These are phyloP conservation scores for Alviniconcha strummeri DNA, from an alignment of 2,888 invertebrate species.

Conservation along the genomic window DNA sequence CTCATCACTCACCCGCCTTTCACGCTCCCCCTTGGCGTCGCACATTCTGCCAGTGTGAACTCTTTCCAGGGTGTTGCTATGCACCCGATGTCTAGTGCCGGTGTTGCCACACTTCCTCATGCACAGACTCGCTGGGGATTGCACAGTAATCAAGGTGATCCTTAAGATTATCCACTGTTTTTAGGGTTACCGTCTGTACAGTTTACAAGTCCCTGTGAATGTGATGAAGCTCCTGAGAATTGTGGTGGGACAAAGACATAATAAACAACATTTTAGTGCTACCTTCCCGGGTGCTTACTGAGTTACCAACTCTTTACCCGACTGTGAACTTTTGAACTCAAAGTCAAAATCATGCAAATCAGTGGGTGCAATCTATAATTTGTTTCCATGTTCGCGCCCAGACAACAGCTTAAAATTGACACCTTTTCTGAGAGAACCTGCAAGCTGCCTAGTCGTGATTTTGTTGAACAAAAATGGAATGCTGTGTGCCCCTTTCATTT, in stretches of 20 bases:
- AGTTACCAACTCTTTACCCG: neutral
- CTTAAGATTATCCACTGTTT: constrained; percentile 5
- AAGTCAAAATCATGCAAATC: neutral
- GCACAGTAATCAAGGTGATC: constrained; percentile 32
- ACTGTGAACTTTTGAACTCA: constrained; percentile 18
- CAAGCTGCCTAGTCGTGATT: constrained; percentile 17
- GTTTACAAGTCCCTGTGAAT: neutral
- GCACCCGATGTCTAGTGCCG: constrained; percentile 19
- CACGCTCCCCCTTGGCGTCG: constrained; percentile 24
- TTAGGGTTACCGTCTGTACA: constrained; percentile 3
- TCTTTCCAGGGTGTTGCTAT: constrained; percentile 26
- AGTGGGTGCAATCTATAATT: constrained; percentile 13
- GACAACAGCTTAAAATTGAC: neutral
- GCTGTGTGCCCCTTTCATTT: neutral
- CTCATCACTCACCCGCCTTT: constrained; percentile 22
- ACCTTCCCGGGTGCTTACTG: constrained; percentile 2
- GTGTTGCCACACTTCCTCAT: constrained; percentile 10
- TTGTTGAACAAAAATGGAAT: neutral
- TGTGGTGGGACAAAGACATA: neutral
- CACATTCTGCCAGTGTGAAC: constrained; percentile 28
- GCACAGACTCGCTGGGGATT: constrained; percentile 33
- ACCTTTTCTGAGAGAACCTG: neutral
- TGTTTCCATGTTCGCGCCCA: constrained; percentile 10
- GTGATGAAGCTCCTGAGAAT: constrained; percentile 18
- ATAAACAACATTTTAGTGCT: neutral